These are phyloP conservation scores for Pipistrellus pipistrellus DNA, from an alignment of 2,797 vertebrate species.

Conservation along the genomic window DNA sequence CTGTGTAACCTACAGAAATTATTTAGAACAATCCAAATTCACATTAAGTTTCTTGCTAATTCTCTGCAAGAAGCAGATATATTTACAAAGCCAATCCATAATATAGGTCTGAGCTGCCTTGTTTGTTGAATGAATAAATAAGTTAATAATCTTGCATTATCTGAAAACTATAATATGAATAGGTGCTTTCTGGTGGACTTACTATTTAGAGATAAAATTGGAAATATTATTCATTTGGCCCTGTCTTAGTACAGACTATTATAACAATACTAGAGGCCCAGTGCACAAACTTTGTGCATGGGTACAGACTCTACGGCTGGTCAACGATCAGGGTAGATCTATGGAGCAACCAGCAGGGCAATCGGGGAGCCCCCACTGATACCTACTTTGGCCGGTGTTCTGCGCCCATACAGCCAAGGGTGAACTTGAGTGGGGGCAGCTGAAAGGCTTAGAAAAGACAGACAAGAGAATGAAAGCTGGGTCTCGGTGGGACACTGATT, in stretches of 20 bases:
- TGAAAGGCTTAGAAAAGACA: no score
- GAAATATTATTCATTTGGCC: neutral
- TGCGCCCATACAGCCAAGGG: accelerated
- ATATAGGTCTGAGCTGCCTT: neutral
- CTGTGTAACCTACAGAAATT: conserved; percentile 45
- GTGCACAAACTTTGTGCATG: no score
- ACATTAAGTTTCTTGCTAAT: conserved; percentile 39
- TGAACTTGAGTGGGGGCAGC: no score
- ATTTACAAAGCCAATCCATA: conserved; percentile 1
- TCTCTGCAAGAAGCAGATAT: conserved; percentile 16
- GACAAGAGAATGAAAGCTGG: no score
- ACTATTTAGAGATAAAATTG: neutral
- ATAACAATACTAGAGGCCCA: neutral
- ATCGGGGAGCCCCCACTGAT: no score
- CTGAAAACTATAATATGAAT: conserved; percentile 3
- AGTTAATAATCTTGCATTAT: neutral
- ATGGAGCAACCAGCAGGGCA: no score
- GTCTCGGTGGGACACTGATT: no score
- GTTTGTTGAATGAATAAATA: conserved; percentile 41
- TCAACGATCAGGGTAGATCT: no score
- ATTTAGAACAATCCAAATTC: conserved; percentile 47
- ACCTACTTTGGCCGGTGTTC: no score
- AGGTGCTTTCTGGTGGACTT: neutral
- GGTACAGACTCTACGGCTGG: no score
- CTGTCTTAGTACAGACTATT: neutral